These are phyloP conservation scores for Sinocyclocheilus grahami DNA, from an alignment of 2,113 vertebrate species.

Conservation along the genomic window DNA sequence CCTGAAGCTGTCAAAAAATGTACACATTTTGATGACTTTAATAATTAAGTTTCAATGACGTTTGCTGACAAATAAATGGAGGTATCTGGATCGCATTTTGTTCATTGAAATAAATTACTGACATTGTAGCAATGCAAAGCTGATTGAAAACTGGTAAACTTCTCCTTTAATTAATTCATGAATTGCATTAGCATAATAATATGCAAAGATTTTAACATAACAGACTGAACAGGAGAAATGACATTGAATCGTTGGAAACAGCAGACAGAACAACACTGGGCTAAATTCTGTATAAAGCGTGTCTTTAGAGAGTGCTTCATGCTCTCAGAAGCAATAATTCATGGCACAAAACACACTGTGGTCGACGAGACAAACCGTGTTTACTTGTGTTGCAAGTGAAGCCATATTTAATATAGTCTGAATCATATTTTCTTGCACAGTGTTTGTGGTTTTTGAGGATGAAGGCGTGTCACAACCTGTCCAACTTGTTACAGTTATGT, in stretches of 20 bases:
- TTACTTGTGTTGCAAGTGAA: background rate
- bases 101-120: background rate
- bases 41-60: no score
- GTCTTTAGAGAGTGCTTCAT: background rate
- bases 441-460: constrained; percentile 6
- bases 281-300: background rate
- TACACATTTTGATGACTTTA: background rate
- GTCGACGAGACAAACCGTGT: background rate
- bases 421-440: background rate
- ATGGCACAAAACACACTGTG: background rate
- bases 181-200: background rate
- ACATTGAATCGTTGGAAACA: background rate
- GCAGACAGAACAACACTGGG: background rate
- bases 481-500: background rate
- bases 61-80: background rate
- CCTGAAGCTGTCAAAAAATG: background rate
- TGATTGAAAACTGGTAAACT: background rate
- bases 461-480: constrained; percentile 11
- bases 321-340: background rate
- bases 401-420: background rate
- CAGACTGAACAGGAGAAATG: background rate
- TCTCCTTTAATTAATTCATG: background rate
- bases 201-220: background rate
- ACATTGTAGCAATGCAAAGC: background rate
- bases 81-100: background rate